These are phyloP conservation scores for Ceuthmochares aereus DNA, from an alignment of 2,113 vertebrate genomes.

Conservation along the genomic window DNA sequence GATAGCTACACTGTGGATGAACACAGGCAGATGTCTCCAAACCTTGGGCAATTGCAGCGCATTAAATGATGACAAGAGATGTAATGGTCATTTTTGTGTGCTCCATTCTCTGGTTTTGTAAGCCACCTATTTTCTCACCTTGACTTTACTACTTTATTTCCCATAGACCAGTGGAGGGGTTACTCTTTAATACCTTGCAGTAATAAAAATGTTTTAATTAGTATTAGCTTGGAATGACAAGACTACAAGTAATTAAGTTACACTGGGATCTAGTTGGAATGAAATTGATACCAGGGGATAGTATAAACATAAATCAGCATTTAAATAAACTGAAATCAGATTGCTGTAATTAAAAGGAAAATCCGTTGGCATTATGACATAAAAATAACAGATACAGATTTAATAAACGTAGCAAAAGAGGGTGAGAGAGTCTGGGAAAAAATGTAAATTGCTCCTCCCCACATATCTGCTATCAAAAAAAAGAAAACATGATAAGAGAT, in stretches of 20 bases:
- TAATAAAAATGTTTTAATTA: conserved; percentile 73
- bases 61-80: background rate
- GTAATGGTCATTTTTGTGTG: background rate
- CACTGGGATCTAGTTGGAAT: conserved; percentile 72
- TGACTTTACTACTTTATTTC: conserved; percentile 1
- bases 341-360: conserved; percentile 73
- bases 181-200: conserved; percentile 66
- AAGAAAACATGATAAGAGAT: background rate
- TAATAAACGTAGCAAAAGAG: conserved; percentile 30
- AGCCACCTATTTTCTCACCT: background rate
- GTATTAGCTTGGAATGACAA: conserved; percentile 65
- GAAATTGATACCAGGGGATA: conserved; percentile 75
- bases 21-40: background rate
- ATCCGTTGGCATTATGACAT: conserved; percentile 53
- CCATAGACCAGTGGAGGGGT: conserved; percentile 29
- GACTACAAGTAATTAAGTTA: conserved; percentile 75
- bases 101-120: background rate
- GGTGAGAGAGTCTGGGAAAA: background rate
- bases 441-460: background rate
- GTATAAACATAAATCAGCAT: conserved; percentile 72
- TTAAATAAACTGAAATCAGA: conserved; percentile 76
- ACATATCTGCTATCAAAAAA: background rate
- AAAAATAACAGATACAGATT: conserved; percentile 69
- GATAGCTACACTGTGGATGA: background rate
- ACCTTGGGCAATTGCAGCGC: background rate